These are phyloP conservation scores for Rhabditoides inermis DNA, from an alignment of 2,888 invertebrate genomes.

Conservation along the genomic window DNA sequence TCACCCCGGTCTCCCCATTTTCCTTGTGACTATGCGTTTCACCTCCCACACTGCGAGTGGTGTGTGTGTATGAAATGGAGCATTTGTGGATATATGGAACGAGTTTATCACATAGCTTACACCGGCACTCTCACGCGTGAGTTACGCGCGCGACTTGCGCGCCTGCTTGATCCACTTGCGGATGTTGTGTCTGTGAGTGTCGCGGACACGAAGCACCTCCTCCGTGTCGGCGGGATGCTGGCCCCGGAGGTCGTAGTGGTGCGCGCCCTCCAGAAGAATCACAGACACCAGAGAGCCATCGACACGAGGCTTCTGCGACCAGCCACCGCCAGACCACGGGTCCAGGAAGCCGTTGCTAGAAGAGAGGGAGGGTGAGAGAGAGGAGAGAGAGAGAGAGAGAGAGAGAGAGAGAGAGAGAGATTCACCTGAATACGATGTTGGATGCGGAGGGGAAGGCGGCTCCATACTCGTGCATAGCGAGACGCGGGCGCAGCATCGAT, in stretches of 20 bases:
- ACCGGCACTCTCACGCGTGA: too few species aligned
- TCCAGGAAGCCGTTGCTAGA: constrained; percentile 57
- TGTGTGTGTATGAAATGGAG: too few species aligned
- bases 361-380: constrained; percentile 11
- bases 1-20: too few species aligned
- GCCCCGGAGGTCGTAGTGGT: constrained; percentile 57
- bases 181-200: constrained; percentile 34
- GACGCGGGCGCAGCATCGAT: constrained; percentile 64
- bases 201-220: constrained; percentile 43
- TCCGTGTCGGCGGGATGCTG: constrained; percentile 54
- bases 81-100: too few species aligned
- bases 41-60: too few species aligned
- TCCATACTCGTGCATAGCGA: constrained; percentile 71
- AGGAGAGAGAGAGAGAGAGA: neutral
- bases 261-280: constrained; percentile 55
- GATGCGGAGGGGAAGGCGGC: constrained; percentile 61
- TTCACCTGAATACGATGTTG: constrained; percentile 61
- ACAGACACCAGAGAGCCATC: constrained; percentile 52
- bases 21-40: too few species aligned
- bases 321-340: constrained; percentile 58
- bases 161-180: constrained; percentile 33
- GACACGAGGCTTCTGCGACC: constrained; percentile 18
- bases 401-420: neutral
- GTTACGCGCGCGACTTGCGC: too few species aligned
- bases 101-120: too few species aligned